phyloP scores from a whole-genome alignment of 2,113 vertebrate species.

The Oncorhynchus clarkii region DNA sequence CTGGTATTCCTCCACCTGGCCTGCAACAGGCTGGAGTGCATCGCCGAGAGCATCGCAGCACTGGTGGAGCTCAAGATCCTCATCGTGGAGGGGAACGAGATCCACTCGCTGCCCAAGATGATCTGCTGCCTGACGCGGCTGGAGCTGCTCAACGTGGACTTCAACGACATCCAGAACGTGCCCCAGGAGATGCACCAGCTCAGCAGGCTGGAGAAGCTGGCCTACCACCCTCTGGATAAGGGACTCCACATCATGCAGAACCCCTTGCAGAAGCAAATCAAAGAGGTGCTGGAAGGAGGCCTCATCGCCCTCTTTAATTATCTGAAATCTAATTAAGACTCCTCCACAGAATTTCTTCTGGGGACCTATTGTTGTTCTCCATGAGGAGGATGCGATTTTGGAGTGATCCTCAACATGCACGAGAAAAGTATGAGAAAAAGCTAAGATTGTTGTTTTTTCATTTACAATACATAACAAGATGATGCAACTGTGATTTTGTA shows the following conservation, averaged over 20 bases:
- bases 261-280: constrained; percentile 84
- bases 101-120: constrained; percentile 79
- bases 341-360: too few species aligned
- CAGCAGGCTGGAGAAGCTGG: constrained; percentile 75
- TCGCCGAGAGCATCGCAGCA: constrained; percentile 84
- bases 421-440: too few species aligned
- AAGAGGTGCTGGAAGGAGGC: constrained; percentile 82
- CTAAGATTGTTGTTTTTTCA: too few species aligned
- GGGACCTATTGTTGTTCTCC: too few species aligned
- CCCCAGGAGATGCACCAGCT: constrained; percentile 83
- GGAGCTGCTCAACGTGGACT: constrained; percentile 85
- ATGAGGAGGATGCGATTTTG: too few species aligned
- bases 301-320: constrained; percentile 82
- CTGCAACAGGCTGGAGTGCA: constrained; percentile 83
- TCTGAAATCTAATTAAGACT: constrained; percentile 63
- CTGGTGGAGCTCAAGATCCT: constrained; percentile 84
- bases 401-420: too few species aligned
- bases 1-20: constrained; percentile 88
- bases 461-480: too few species aligned
- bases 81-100: constrained; percentile 83
- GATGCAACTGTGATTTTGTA: too few species aligned
- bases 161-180: constrained; percentile 85
- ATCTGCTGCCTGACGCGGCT: constrained; percentile 80
- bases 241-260: constrained; percentile 91
- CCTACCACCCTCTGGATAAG: constrained; percentile 91